phyloP scores from a whole-genome alignment of 2,888 invertebrate genomes.

The Ectobius pallidus region DNA sequence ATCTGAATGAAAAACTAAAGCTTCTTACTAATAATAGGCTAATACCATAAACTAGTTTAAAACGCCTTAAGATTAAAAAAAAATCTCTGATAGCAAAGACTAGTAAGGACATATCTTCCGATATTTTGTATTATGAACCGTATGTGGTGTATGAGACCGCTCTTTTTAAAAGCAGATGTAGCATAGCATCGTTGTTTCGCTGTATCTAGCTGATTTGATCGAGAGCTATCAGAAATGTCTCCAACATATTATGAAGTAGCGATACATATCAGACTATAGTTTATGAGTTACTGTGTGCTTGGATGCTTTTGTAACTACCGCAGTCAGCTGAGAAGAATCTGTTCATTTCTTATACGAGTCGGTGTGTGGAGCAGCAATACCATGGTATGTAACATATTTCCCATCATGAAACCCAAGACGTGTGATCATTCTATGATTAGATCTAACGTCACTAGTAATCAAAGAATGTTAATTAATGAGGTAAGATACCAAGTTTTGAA shows the following conservation, averaged over 20 bases:
- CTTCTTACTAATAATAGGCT: too few relatives aligned
- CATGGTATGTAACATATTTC: slow-evolving; percentile 3
- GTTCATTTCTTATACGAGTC: slow-evolving; percentile 14
- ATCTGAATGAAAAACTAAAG: too few relatives aligned
- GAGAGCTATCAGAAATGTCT: not conserved
- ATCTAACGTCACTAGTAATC: slow-evolving; percentile 29
- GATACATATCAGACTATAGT: slow-evolving; percentile 2
- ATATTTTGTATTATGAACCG: too few relatives aligned
- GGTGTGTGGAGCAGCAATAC: not conserved
- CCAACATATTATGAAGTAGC: not conserved
- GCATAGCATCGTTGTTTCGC: too few relatives aligned
- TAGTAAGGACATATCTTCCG: too few relatives aligned
- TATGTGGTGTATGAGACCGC: too few relatives aligned
- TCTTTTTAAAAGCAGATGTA: too few relatives aligned
- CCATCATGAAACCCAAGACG: slow-evolving; percentile 8
- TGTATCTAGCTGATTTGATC: not conserved
- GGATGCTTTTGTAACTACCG: slow-evolving; percentile 22
- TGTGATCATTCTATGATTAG: slow-evolving; percentile 19
- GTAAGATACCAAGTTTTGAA: not conserved
- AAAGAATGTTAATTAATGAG: slow-evolving; percentile 31
- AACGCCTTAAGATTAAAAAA: too few relatives aligned
- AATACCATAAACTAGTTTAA: too few relatives aligned
- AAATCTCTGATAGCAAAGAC: too few relatives aligned
- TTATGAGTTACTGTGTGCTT: slow-evolving; percentile 11
- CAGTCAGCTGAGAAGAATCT: slow-evolving; percentile 16